A percentile compares a stretch with the other conserved stretches of the same genome.
These are phyloP conservation scores for Scopus umbretta DNA, from an alignment of 2,113 vertebrate species.

Conservation along the genomic window DNA sequence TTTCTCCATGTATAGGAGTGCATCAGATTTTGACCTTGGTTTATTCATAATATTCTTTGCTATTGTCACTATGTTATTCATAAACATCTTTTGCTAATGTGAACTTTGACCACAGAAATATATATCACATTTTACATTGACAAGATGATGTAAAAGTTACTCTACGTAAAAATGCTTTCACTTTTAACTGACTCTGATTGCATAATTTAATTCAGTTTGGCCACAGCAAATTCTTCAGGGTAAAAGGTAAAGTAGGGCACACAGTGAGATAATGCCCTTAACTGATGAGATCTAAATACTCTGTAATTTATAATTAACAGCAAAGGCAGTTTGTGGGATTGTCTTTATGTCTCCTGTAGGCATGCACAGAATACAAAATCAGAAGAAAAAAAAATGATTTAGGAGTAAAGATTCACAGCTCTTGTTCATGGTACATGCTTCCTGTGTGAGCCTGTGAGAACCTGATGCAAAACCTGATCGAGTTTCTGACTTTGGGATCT, in stretches of 20 bases:
- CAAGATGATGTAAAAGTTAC: neutral
- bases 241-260: neutral
- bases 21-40: neutral
- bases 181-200: neutral
- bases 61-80: neutral
- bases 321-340: neutral
- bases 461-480: neutral
- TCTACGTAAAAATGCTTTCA: neutral
- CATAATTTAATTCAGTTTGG: neutral
- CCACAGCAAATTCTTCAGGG: neutral
- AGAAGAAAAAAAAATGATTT: neutral
- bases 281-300: neutral
- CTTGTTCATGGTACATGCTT: neutral
- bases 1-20: neutral
- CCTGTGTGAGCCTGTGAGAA: neutral
- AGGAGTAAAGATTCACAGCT: neutral
- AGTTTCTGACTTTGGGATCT: neutral
- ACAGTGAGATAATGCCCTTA: neutral
- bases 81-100: neutral
- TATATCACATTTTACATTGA: neutral
- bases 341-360: neutral
- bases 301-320: neutral
- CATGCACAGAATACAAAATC: neutral
- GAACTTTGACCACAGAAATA: neutral
- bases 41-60: neutral